Conservation (phyloP, 2,113 vertebrate species). For the Lagenorhynchus albirostris region DNA sequence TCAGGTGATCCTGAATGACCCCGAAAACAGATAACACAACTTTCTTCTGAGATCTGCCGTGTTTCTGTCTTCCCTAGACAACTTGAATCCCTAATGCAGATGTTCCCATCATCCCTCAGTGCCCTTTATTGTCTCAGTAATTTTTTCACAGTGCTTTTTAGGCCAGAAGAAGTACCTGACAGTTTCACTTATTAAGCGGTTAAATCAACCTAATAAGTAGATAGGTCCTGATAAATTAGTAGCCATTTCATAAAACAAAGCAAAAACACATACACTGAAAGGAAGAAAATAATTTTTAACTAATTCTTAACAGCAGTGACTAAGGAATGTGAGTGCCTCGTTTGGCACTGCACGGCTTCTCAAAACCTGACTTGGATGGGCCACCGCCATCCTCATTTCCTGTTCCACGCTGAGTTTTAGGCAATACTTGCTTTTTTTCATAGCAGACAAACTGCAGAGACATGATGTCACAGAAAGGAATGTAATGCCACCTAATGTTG, state of each 20-base stretch:
- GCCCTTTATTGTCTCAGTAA: not conserved
- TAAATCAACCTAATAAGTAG: not conserved
- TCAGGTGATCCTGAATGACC: not conserved
- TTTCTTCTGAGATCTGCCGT: not conserved
- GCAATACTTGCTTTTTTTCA: not conserved
- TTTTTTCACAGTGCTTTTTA: not conserved
- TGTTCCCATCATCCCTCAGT: not conserved
- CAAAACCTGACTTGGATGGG: not conserved
- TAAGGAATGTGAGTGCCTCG: not conserved
- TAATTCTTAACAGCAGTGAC: not conserved
- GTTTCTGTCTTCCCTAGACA: not conserved
- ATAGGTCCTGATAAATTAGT: not conserved
- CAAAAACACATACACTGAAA: not conserved
- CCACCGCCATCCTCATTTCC: not conserved
- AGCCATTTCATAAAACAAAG: not conserved
- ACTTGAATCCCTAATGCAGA: not conserved
- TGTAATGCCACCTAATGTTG: conserved; percentile 35
- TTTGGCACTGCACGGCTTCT: not conserved
- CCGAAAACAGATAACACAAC: not conserved
- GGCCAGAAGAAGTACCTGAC: not conserved
- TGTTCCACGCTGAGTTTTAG: not conserved
- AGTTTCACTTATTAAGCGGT: not conserved
- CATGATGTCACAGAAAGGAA: not conserved
- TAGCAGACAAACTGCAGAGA: not conserved
- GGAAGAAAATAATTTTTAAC: not conserved